A percentile compares a stretch with the other conserved stretches of the same genome.
These are phyloP conservation scores for Clarias gariepinus DNA, from an alignment of 2,113 vertebrate species.

Conservation along the genomic window DNA sequence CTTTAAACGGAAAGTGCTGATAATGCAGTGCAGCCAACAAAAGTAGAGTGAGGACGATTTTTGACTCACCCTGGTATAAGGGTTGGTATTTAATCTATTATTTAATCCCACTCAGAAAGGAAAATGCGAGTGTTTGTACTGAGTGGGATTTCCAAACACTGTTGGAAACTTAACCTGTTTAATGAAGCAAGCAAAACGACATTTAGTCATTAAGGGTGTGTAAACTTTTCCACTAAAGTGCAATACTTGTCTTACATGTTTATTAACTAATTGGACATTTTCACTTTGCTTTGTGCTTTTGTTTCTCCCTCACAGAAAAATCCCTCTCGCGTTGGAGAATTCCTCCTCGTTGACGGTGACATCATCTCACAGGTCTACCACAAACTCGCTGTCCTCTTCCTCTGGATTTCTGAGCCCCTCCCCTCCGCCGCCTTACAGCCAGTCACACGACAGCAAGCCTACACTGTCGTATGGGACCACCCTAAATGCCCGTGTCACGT, in stretches of 20 bases:
- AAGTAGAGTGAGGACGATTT: too few relatives aligned
- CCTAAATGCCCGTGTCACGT: constrained; percentile 85
- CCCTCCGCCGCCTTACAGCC: constrained; percentile 80
- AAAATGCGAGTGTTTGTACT: not conserved
- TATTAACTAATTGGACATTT: not conserved
- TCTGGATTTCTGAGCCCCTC: constrained; percentile 82
- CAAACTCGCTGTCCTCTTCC: constrained; percentile 74
- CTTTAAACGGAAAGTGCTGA: too few relatives aligned
- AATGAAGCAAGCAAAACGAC: not conserved
- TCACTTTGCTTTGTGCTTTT: not conserved
- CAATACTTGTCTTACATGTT: not conserved
- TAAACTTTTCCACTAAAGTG: not conserved
- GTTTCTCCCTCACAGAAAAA: constrained; percentile 80
- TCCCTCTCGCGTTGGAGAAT: constrained; percentile 87
- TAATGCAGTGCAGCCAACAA: too few relatives aligned
- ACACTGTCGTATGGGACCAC: constrained; percentile 92
- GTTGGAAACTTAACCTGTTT: not conserved
- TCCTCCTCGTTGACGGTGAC: constrained; percentile 66
- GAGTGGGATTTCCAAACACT: not conserved
- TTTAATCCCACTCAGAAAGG: not conserved
- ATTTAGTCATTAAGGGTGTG: not conserved
- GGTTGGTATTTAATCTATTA: not conserved
- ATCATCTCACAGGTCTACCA: constrained; percentile 83
- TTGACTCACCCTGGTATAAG: not conserved
- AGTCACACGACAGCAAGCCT: constrained; percentile 80